These are phyloP conservation scores for Sinocyclocheilus anshuiensis DNA, from an alignment of 2,113 vertebrate species.

Conservation along the genomic window DNA sequence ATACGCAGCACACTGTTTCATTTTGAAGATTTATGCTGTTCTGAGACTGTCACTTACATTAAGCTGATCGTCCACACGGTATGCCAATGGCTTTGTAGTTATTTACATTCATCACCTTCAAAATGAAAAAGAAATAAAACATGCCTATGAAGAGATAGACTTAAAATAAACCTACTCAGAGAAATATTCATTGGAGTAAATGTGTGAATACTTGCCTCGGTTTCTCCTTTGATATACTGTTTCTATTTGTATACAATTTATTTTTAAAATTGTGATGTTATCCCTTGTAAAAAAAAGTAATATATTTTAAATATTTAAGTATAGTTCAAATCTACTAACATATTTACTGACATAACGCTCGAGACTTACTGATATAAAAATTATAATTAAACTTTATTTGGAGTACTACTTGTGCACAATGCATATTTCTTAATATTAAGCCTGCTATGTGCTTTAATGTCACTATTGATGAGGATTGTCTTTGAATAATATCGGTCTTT, in stretches of 20 bases:
- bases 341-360: too few species aligned
- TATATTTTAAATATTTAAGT: too few species aligned
- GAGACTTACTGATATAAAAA: too few species aligned
- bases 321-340: too few species aligned
- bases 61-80: not conserved
- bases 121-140: not conserved
- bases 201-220: not conserved
- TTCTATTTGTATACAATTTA: not conserved
- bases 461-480: too few species aligned
- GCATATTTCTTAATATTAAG: too few species aligned
- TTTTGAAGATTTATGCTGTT: not conserved
- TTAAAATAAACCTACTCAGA: not conserved
- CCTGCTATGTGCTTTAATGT: too few species aligned
- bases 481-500: too few species aligned
- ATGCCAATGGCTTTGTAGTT: not conserved
- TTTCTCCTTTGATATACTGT: not conserved
- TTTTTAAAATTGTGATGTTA: not conserved
- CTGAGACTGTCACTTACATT: not conserved
- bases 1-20: not conserved
- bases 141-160: not conserved
- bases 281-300: not conserved
- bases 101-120: not conserved
- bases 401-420: too few species aligned
- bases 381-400: too few species aligned
- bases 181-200: not conserved